Conservation (phyloP, 2,888 invertebrate genomes). For the Scrobipalpa costella region DNA sequence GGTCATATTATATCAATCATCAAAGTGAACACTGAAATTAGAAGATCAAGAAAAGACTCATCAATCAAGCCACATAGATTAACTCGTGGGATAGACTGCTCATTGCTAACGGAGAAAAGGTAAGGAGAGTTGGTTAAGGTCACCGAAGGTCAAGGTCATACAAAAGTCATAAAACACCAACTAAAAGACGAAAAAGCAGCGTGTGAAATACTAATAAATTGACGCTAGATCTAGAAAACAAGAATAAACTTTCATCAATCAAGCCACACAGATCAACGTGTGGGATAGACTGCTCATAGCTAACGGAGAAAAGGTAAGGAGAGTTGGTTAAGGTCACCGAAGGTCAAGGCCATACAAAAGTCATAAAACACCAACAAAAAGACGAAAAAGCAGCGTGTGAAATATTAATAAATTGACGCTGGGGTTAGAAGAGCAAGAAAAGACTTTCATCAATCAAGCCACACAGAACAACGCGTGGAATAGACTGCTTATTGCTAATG, state of each 20-base stretch:
- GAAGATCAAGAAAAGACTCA: conserved; percentile 94
- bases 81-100: conserved; percentile 97
- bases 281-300: conserved; percentile 95
- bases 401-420: conserved; percentile 98
- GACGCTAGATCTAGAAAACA: conserved; percentile 95
- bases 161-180: conserved; percentile 88
- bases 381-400: too few species aligned
- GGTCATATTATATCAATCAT: conserved; percentile 85
- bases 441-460: conserved; percentile 95
- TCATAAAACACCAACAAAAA: too few species aligned
- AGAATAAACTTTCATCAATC: conserved; percentile 94
- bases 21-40: conserved; percentile 95
- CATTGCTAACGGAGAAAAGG: conserved; percentile 95
- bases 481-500: conserved; percentile 92
- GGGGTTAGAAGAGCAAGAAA: conserved; percentile 96
- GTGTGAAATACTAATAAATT: too few species aligned
- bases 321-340: too few species aligned
- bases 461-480: conserved; percentile 98
- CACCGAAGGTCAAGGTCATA: too few species aligned
- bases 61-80: conserved; percentile 96
- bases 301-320: conserved; percentile 92
- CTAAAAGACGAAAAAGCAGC: too few species aligned
- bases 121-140: conserved; percentile 43
- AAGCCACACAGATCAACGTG: conserved; percentile 96
- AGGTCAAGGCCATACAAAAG: too few species aligned